Evolutionary conservation across 2,797 vertebrate genomes (phyloP).

Genomic region (Silurus aristotelis): DNA sequence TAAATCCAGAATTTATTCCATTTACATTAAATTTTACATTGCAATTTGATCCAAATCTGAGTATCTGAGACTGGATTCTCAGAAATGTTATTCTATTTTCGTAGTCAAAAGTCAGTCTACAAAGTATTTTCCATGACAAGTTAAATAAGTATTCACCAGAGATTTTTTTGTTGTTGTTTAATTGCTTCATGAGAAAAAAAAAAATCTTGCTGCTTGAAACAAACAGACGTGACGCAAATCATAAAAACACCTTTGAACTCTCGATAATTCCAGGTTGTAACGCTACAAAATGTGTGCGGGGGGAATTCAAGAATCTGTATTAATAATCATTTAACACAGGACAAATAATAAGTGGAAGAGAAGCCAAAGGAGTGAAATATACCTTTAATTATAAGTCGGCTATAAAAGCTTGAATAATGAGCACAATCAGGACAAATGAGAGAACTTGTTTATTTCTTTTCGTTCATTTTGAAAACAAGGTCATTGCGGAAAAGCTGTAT

Average conservation of each 20-base stretch:
- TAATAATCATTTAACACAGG: too few relatives aligned
- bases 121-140: too few relatives aligned
- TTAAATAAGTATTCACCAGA: not conserved
- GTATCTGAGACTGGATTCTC: too few relatives aligned
- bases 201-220: not conserved
- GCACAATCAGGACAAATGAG: not conserved
- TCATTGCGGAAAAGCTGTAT: not conserved
- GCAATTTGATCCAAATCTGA: too few relatives aligned
- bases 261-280: not conserved
- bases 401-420: constrained; percentile 3
- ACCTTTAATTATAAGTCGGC: not conserved
- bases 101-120: too few relatives aligned
- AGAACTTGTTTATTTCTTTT: constrained; percentile 16
- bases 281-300: not conserved
- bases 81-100: too few relatives aligned
- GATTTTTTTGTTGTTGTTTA: not conserved
- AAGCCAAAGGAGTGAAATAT: not conserved
- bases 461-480: not conserved
- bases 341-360: too few relatives aligned
- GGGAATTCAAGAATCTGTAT: too few relatives aligned
- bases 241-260: not conserved
- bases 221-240: not conserved
- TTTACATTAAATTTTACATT: too few relatives aligned
- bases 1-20: too few relatives aligned
- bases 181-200: not conserved